Evolutionary conservation across 37 sponge, comb jelly and placozoan genomes (phyloP).

Genomic region (Ephydatia muelleri): DNA sequence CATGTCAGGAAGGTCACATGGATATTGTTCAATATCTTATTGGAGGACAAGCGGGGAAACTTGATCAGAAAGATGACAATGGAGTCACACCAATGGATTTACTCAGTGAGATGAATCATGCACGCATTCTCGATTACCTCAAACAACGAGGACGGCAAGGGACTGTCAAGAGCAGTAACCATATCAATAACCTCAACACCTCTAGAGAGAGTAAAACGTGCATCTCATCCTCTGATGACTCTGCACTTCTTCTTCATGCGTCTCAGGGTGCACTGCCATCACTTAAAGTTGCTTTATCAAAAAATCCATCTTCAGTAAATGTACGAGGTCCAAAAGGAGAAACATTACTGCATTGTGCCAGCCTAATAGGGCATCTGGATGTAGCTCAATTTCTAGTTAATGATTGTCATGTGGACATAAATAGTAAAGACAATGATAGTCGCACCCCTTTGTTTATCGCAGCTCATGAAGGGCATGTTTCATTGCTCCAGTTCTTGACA

Average conservation of each 20-base stretch:
- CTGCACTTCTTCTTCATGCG: conserved; percentile 9
- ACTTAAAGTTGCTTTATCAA: conserved; percentile 15
- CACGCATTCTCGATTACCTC: too few relatives aligned
- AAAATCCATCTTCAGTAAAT: not conserved
- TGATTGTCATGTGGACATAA: conserved; percentile 16
- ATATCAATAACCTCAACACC: too few relatives aligned
- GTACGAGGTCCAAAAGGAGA: conserved; percentile 24
- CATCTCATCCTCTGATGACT: not conserved
- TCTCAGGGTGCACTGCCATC: conserved; percentile 4
- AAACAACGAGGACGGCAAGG: too few relatives aligned
- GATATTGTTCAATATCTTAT: conserved; percentile 30
- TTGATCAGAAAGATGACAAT: too few relatives aligned
- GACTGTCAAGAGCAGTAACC: too few relatives aligned
- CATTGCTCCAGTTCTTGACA: conserved; percentile 16
- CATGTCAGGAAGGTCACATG: conserved; percentile 17
- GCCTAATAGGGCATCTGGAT: conserved; percentile 38
- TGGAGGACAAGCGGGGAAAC: not conserved
- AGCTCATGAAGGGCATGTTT: conserved; percentile 32
- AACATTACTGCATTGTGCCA: conserved; percentile 34
- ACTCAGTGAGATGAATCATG: too few relatives aligned
- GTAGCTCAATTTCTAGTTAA: conserved; percentile 26
- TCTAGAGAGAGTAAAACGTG: too few relatives aligned
- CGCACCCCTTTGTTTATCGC: conserved; percentile 45
- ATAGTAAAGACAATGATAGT: conserved; percentile 15
- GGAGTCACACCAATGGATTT: too few relatives aligned